Evolutionary conservation across 2,888 invertebrate species (phyloP).

Genomic region (Pedicia rivosa): DNA sequence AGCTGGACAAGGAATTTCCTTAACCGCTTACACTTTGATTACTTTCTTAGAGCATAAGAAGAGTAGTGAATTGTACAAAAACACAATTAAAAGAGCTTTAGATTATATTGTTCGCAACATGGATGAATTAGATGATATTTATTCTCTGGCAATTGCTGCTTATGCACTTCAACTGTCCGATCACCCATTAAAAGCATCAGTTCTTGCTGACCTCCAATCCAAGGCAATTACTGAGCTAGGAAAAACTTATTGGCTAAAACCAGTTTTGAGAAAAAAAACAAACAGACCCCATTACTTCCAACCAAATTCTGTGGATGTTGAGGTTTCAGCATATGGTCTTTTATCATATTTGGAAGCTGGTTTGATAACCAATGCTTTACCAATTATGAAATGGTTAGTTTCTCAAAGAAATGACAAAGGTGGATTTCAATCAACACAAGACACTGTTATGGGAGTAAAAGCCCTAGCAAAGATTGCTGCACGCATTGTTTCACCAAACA

Average conservation of each 20-base stretch:
- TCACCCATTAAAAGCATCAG: constrained; percentile 49
- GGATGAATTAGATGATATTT: constrained; percentile 45
- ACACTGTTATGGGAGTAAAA: constrained; percentile 58
- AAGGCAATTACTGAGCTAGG: constrained; percentile 38
- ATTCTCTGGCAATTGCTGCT: constrained; percentile 59
- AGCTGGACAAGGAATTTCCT: constrained; percentile 50
- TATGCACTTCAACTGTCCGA: constrained; percentile 62
- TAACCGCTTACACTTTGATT: constrained; percentile 64
- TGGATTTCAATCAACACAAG: constrained; percentile 62
- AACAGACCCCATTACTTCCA: constrained; percentile 48
- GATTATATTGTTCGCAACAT: constrained; percentile 56
- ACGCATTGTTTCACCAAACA: constrained; percentile 31
- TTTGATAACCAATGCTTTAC: constrained; percentile 22
- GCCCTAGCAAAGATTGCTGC: constrained; percentile 51
- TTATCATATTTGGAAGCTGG: constrained; percentile 44
- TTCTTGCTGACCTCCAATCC: constrained; percentile 38
- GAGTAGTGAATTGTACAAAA: constrained; percentile 34
- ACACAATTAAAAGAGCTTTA: constrained; percentile 56
- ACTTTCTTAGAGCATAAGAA: constrained; percentile 52
- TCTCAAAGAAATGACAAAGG: constrained; percentile 49
- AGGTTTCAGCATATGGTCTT: constrained; percentile 79
- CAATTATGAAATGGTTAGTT: constrained; percentile 56
- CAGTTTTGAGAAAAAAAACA: constrained; percentile 33
- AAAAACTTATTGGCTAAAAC: constrained; percentile 70
- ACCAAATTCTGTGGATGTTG: constrained; percentile 53